These are phyloP conservation scores for Esperia sulphurella DNA, from an alignment of 2,888 invertebrate species.

Conservation along the genomic window DNA sequence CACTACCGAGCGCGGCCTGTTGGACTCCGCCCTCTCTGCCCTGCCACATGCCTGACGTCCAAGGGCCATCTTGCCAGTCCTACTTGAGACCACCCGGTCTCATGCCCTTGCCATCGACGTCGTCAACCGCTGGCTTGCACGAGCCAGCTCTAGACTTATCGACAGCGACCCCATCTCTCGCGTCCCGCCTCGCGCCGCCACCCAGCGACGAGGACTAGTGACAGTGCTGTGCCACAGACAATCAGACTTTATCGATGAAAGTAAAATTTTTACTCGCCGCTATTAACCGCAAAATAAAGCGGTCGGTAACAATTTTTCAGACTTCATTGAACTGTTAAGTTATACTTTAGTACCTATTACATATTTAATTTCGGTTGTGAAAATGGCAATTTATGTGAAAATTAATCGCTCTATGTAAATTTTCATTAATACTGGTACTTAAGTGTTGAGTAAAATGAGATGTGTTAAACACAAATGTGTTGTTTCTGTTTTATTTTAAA, in stretches of 20 bases:
- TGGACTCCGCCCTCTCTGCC: conserved; percentile 25
- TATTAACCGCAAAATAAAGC: conserved; percentile 3
- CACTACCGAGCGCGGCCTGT: conserved; percentile 23
- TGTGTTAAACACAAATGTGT: conserved; percentile 72
- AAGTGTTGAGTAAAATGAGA: conserved; percentile 59
- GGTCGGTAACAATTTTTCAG: conserved; percentile 49
- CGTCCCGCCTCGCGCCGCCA: conserved; percentile 29
- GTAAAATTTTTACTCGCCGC: conserved; percentile 48
- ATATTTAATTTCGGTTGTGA: conserved; percentile 80
- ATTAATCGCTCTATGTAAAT: conserved; percentile 69
- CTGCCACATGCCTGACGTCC: conserved; percentile 22
- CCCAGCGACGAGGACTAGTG: conserved; percentile 51
- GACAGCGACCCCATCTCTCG: conserved; percentile 42
- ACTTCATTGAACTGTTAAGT: conserved; percentile 60
- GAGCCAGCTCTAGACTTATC: conserved; percentile 64
- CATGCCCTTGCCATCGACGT: conserved; percentile 3
- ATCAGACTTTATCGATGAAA: conserved; percentile 34
- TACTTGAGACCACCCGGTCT: conserved; percentile 10
- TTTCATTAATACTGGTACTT: conserved; percentile 63
- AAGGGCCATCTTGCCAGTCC: conserved; percentile 19
- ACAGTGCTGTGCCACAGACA: conserved; percentile 69
- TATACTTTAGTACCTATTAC: conserved; percentile 65
- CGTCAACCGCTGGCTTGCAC: conserved; percentile 8
- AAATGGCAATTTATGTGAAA: conserved; percentile 76
- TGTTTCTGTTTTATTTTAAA: conserved; percentile 43